These are phyloP conservation scores for Drosophila greeni DNA, from an alignment of 2,888 invertebrate species.

Conservation along the genomic window DNA sequence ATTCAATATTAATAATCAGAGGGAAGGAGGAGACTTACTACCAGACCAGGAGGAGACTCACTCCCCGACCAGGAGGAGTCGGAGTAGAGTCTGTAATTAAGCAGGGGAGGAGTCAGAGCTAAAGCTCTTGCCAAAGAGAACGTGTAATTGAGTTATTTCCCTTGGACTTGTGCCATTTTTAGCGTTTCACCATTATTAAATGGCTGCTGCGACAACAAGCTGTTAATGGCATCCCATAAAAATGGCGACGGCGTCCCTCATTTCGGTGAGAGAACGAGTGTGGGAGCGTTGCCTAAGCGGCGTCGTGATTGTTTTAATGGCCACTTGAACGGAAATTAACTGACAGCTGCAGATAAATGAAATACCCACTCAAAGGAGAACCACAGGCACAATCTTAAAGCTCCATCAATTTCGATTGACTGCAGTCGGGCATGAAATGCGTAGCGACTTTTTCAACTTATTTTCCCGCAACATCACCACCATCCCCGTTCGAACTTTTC, in stretches of 20 bases:
- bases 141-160: slow-evolving; percentile 68
- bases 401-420: slow-evolving; percentile 15
- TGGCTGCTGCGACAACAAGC: slow-evolving; percentile 57
- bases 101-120: neutral
- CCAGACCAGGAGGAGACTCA: neutral
- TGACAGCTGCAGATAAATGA: slow-evolving; percentile 72
- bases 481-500: slow-evolving; percentile 26
- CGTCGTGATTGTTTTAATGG: slow-evolving; percentile 72
- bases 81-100: slow-evolving; percentile 39
- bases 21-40: neutral
- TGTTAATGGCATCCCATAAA: slow-evolving; percentile 66
- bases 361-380: slow-evolving; percentile 31
- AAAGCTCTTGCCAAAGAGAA: neutral
- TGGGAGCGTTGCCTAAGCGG: slow-evolving; percentile 50
- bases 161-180: slow-evolving; percentile 56
- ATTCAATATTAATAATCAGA: slow-evolving; percentile 45
- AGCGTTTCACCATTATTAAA: slow-evolving; percentile 65
- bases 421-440: slow-evolving; percentile 41
- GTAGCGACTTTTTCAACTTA: slow-evolving; percentile 10
- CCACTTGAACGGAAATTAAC: slow-evolving; percentile 74
- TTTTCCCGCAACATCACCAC: neutral
- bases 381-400: slow-evolving; percentile 43
- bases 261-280: neutral
- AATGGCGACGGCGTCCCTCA: slow-evolving; percentile 34
- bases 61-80: neutral